phyloP scores from a whole-genome alignment of 2,888 invertebrate species.

The Mythimna albipuncta region DNA sequence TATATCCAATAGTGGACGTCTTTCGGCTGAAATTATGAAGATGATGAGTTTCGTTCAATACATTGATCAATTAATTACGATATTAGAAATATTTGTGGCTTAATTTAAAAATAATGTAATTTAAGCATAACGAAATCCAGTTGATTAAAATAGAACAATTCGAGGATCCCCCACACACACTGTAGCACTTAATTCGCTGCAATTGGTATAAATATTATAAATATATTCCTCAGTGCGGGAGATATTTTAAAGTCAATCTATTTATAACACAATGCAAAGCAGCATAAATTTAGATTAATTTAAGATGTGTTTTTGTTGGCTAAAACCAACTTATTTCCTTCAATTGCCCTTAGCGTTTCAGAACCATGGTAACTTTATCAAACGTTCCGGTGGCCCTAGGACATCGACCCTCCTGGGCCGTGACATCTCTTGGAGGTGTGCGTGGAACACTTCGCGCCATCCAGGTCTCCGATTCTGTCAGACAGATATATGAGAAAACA shows the following conservation, averaged over 20 bases:
- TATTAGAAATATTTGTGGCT: background rate
- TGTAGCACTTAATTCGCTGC: constrained; percentile 5
- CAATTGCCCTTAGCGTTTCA: no score
- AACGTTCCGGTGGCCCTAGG: no score
- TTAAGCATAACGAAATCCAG: background rate
- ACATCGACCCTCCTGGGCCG: no score
- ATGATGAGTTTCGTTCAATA: constrained; percentile 6
- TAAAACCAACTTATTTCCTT: no score
- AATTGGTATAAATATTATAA: background rate
- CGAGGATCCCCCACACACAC: constrained; percentile 15
- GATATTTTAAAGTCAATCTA: background rate
- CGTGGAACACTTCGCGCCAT: no score
- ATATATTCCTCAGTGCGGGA: constrained; percentile 10
- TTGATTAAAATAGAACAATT: constrained; percentile 15
- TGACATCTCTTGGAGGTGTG: no score
- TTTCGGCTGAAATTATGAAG: no score
- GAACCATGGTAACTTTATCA: no score
- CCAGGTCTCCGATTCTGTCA: background rate
- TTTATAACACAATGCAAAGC: constrained; percentile 7
- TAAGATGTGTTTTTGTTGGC: no score
- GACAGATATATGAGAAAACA: background rate
- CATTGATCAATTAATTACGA: background rate
- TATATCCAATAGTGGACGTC: no score
- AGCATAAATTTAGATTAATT: background rate
- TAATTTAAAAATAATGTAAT: background rate